Conservation (phyloP, 2,113 vertebrate species). For the Cygnus buccinator region DNA sequence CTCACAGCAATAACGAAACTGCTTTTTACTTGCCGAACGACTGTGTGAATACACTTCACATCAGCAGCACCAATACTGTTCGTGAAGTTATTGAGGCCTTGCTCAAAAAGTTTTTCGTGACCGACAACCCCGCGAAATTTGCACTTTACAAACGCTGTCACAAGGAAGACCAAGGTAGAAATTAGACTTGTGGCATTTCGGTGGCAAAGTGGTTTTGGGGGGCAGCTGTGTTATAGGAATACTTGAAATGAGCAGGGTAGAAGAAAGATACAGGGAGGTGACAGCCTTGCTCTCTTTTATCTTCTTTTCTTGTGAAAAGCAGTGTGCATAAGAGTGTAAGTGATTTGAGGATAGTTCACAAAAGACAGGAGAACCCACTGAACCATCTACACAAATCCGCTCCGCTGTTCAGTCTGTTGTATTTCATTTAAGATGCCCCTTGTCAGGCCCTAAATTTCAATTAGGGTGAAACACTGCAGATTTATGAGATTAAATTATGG, state of each 20-base stretch:
- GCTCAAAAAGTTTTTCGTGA: slow-evolving; percentile 90
- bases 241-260: background rate
- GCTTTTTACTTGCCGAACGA: slow-evolving; percentile 86
- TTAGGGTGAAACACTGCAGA: background rate
- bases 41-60: slow-evolving; percentile 90
- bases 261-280: background rate
- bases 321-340: background rate
- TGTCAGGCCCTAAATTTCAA: background rate
- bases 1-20: slow-evolving; percentile 68
- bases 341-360: background rate
- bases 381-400: background rate
- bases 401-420: background rate
- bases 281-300: background rate
- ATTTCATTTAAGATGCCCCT: background rate
- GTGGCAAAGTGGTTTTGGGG: background rate
- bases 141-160: slow-evolving; percentile 93
- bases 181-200: background rate
- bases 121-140: slow-evolving; percentile 95
- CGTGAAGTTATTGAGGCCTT: slow-evolving; percentile 92
- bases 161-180: slow-evolving; percentile 92
- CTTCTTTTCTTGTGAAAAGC: background rate
- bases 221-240: background rate
- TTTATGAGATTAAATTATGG: background rate
- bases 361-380: background rate
- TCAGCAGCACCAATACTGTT: slow-evolving; percentile 94